Conservation (phyloP, 2,113 vertebrate species). For the Aspiorhynchus laticeps region DNA sequence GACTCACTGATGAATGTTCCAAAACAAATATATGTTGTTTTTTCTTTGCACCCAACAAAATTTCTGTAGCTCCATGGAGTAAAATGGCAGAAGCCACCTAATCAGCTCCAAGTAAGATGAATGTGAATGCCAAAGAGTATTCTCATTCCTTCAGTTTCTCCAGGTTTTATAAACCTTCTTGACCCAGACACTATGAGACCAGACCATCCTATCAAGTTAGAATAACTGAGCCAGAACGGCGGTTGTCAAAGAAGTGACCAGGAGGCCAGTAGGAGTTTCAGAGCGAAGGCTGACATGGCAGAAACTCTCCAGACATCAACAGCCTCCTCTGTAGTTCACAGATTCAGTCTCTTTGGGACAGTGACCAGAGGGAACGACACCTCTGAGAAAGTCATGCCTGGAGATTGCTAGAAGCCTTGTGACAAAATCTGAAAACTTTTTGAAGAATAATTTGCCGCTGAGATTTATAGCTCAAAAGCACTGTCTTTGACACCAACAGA, state of each 20-base stretch:
- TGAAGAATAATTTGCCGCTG: not conserved
- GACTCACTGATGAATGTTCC: not conserved
- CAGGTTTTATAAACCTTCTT: not conserved
- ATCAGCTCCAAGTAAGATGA: not conserved
- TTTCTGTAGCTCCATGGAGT: not conserved
- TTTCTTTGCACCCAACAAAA: not conserved
- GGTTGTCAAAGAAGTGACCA: constrained; percentile 5
- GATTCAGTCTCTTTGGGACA: not conserved
- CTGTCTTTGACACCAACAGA: not conserved
- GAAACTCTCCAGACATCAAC: constrained; percentile 19
- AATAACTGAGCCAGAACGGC: not conserved
- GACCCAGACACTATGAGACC: not conserved
- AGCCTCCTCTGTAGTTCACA: not conserved
- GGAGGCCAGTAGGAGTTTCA: not conserved
- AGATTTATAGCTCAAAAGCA: not conserved
- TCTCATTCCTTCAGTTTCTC: not conserved
- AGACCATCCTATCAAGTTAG: not conserved
- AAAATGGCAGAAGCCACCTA: not conserved
- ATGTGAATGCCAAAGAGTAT: not conserved
- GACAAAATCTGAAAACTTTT: not conserved
- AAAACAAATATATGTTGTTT: not conserved
- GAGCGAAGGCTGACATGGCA: not conserved
- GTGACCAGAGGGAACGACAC: not conserved
- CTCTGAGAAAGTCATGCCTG: not conserved
- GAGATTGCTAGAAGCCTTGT: not conserved